Evolutionary conservation across 2,113 vertebrate species (phyloP).

Genomic region (Echinops telfairi): DNA sequence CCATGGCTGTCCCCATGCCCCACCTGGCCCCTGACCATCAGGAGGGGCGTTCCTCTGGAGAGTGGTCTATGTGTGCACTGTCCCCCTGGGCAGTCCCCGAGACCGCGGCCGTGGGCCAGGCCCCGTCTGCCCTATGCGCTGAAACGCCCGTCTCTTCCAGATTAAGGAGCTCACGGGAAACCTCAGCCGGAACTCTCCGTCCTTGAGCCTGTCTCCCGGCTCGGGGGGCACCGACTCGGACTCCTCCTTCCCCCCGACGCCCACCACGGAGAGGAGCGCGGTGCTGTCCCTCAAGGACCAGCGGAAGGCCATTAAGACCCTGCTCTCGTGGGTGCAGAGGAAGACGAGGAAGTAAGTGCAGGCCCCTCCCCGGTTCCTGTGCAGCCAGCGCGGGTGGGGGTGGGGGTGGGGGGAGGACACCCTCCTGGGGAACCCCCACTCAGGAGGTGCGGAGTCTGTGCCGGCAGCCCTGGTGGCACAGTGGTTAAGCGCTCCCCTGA

Average conservation of each 20-base stretch:
- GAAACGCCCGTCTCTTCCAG: slow-evolving; percentile 84
- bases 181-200: slow-evolving; percentile 94
- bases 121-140: neutral
- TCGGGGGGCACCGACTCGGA: slow-evolving; percentile 95
- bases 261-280: slow-evolving; percentile 87
- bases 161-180: slow-evolving; percentile 98
- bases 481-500: neutral
- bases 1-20: rapidly evolving
- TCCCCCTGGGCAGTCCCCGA: neutral
- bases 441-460: no score
- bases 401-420: neutral
- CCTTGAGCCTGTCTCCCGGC: slow-evolving; percentile 94
- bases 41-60: neutral
- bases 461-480: neutral
- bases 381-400: no score
- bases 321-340: slow-evolving; percentile 96
- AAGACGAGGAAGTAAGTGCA: slow-evolving; percentile 93
- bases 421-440: no score
- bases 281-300: slow-evolving; percentile 90
- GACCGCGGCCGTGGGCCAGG: neutral
- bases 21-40: neutral
- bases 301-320: slow-evolving; percentile 93
- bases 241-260: slow-evolving; percentile 90
- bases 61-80: rapidly evolving
- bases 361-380: no score